Evolutionary conservation across 1,140 invertebrate genomes (phyloP), one percentile per base, ranked within the genome.

Genomic region (Uloborus diversus): DNA sequence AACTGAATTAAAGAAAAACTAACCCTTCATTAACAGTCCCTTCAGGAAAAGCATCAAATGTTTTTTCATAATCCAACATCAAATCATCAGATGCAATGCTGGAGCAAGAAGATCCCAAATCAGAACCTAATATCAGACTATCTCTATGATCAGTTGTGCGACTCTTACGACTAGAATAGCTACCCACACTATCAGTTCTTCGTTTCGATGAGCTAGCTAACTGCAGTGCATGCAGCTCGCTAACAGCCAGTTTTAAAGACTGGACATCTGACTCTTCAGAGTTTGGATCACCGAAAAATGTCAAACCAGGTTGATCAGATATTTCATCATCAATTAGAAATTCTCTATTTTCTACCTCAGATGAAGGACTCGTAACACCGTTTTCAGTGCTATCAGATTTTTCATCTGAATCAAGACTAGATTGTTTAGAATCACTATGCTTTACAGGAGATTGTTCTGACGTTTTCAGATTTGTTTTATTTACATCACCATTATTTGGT

Each of bases 301-400:
- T 89, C 62, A 96, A 86, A 0, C 91, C 94, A 11, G 94, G 94
- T 85, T 96, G 94, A 86, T 96, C 94, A 13, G 93, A 93, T 59
- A 96, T 96, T 86, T 96, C 94, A 83, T 96, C 94, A 84, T 96
- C 94, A 80, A 94, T 93, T 51, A 94, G 90, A 87, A 91, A 93
- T 84, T 92, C 90, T 70, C 92, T 88, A 49, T 92, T 91, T 57
- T 91, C 91, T 4, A 53, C n/a, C 47, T 81, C 80, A 13, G 69
- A 75, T 37, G 66, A 30, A 28, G 80, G 70, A 33, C 80, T 81
- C 14, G 59, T 5, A 42, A 68, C 64, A 13, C 61, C 70, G 57
- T 59, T 66, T 66, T 57, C 62, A 28, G 68, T 65, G 23, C 70
- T 71, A 11, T 80, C 79, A 28, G 68, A 71, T 25, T 80, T 80